Conservation (phyloP, 2,113 vertebrate genomes). For the Oenanthe oenanthe region DNA sequence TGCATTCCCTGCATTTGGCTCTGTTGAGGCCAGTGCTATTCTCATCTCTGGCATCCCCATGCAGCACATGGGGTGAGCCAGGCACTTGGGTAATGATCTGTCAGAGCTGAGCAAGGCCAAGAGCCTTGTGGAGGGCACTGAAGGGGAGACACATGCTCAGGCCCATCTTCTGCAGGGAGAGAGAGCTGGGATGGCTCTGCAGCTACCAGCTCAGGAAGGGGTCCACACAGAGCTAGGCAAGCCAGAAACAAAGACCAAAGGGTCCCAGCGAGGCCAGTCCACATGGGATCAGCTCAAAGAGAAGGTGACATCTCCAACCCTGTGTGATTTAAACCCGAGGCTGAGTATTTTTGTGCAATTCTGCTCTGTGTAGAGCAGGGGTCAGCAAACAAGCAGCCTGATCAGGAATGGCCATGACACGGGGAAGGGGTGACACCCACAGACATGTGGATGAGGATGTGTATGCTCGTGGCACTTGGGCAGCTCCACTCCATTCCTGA, state of each 20-base stretch:
- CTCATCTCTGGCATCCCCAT: background rate
- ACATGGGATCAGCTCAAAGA: background rate
- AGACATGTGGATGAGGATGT: background rate
- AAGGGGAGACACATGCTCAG: background rate
- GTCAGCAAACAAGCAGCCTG: background rate
- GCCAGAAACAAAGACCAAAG: background rate
- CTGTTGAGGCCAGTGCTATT: background rate
- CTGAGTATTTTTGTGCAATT: background rate
- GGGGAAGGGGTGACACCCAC: background rate
- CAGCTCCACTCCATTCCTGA: background rate
- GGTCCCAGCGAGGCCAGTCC: background rate
- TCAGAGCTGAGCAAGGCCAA: background rate
- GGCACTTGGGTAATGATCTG: background rate
- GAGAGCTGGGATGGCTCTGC: background rate
- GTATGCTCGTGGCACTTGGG: background rate
- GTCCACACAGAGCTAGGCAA: background rate
- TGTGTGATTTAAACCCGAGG: background rate
- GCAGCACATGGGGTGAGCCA: background rate
- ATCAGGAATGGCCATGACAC: background rate
- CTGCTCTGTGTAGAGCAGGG: background rate
- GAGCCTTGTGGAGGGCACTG: background rate
- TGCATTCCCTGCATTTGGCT: background rate
- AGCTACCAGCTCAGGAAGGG: background rate
- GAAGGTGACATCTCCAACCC: background rate
- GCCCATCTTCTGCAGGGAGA: background rate